Evolutionary conservation across 2,888 invertebrate species (phyloP), one percentile per base, ranked within the genome.

Genomic region (Trissonchulus sp.): DNA sequence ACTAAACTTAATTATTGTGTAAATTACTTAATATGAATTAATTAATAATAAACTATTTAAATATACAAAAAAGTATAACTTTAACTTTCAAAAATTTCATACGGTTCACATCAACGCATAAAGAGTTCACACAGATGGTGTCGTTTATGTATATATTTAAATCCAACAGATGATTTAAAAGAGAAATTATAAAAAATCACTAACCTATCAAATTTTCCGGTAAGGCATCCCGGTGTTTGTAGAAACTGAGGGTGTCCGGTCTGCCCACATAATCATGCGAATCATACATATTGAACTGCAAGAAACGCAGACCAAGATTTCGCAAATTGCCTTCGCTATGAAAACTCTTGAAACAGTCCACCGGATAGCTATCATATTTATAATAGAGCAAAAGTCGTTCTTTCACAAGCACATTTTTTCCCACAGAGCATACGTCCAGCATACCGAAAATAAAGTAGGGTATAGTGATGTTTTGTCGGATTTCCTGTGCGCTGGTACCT

Each of bases 331-430:
- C 92, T 77, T 90, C 90, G 77, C 94, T 92, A 75, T 91, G 91
- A 84, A 99, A 95, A 80, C 97, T 94, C 86, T 99, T 99, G 0
- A 98, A 93, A 84, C 98, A 99, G 84, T 97, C 98, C 0, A 96
- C 93, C 0, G 96, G 93, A 84, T 91, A 90, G 80, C 95, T 95
- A 82, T 95, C 94, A 82, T 99, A 99, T 85, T 97, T 98, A 86
- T 95, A 97, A 84, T 96, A 99, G 31, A 99, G 84, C 0, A 98
- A 86, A 2, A 97, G 90, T 69, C 97, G 88, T 83, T 97, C 94
- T 84, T 94, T 92, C 0, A 99, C 90, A 1, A 89, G 88, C 28
- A 99, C 90, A 83, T 93, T 92, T 87, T 99, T 99, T 74, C 91
- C 91, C 0, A 95, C 92, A 83, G 96, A 94, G 85, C 99, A 99